Conservation (phyloP, 2,888 invertebrate species). For the Mythimna loreyi region DNA sequence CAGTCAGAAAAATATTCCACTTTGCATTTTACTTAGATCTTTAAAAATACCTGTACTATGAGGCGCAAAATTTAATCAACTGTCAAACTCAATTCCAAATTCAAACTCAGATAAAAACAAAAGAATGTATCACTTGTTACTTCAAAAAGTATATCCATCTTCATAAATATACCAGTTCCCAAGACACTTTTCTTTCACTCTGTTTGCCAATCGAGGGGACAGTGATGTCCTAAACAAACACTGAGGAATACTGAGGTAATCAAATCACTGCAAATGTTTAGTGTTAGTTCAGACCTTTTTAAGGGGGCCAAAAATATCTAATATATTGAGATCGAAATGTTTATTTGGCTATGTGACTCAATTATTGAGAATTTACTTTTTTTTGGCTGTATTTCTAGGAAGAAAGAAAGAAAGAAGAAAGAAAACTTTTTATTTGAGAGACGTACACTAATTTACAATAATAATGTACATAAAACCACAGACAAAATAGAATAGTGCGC, state of each 20-base stretch:
- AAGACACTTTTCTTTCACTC: conserved; percentile 36
- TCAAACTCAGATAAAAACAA: conserved; percentile 11
- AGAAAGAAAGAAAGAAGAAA: too few species aligned
- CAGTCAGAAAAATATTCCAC: too few species aligned
- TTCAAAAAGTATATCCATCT: conserved; percentile 28
- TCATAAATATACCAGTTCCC: background rate
- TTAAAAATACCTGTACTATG: background rate
- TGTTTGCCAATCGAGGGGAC: conserved; percentile 57
- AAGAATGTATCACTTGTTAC: conserved; percentile 15
- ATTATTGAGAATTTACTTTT: background rate
- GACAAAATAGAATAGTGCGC: too few species aligned
- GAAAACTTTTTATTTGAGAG: too few species aligned
- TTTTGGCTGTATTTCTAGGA: too few species aligned
- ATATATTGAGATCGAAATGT: conserved; percentile 27
- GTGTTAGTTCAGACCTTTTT: conserved; percentile 45
- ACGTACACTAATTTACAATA: too few species aligned
- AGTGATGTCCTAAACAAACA: conserved; percentile 60
- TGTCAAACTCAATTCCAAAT: background rate
- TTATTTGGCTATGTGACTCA: background rate
- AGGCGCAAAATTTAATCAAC: background rate
- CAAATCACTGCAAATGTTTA: conserved; percentile 63
- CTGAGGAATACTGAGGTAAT: conserved; percentile 52
- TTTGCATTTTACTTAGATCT: background rate
- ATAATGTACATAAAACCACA: too few species aligned
- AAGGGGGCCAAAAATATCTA: conserved; percentile 24